Base-by-base conservation (phyloP, 2,888 invertebrate genomes). In the Acanthosepion lycidas region DNA sequence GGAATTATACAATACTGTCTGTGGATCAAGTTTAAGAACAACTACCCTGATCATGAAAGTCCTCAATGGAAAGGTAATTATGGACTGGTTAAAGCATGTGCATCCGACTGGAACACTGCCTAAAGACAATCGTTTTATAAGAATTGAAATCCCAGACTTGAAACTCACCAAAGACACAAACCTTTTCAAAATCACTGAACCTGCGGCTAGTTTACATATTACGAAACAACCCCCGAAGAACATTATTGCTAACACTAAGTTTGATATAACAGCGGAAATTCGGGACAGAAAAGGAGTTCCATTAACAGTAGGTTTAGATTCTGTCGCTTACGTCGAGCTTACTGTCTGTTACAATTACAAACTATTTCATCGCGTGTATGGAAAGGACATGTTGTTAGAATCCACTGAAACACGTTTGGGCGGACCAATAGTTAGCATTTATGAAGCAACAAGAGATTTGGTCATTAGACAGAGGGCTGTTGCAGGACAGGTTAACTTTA, bases 301-400 rank as follows among this genome's bases (percentile, higher is more conserved):
- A 12, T 51, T 95, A 12, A 94, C 94, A 1, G 59, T 94, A 20
- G 96, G 96, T 1, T 94, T 95, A n/a, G 96, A 96, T 95, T 95
- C 96, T 42, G 95, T 95, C 42, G 94, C 95, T 42, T 95, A 95
- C 93, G 95, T 95, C 33, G 95, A 95, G 49, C 78, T 96, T 18
- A 95, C 95, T 92, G 94, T 96, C 5, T 95, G 95, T 15, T 95
- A 94, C 94, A 94, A 95, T 55, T 94, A 95, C 53, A 94, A 95
- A 91, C 94, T 95, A 26, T 94, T 94, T 94, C 95, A 95, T 95
- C 94, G 93, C 91, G 92, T 94, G 28, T 94, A 94, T 51, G 94
- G 93, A 49, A 94, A 94, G 91, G 95, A 95, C 53, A 95, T 95
- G 92, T 95, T 96, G 91, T 91, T 95, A 8, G 94, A 94, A 42